Conservation (phyloP, 2,888 invertebrate genomes). For the Tholera decimalis region DNA sequence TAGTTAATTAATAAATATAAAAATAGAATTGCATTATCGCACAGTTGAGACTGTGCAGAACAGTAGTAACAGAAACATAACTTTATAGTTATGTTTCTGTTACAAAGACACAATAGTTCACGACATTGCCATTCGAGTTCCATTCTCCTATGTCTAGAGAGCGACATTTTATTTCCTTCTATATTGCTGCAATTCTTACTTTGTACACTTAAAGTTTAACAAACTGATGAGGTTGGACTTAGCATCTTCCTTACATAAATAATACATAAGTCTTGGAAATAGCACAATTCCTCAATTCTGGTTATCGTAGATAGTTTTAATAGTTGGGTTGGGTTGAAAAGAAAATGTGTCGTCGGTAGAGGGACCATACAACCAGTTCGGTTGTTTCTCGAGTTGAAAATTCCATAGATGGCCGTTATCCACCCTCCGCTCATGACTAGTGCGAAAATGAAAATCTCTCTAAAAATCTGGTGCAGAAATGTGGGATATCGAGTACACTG, state of each 20-base stretch:
- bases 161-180: conserved; percentile 36
- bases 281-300: neutral
- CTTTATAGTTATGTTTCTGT: conserved; percentile 30
- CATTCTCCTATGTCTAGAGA: conserved; percentile 19
- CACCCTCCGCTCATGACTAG: no score
- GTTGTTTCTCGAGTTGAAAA: no score
- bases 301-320: neutral
- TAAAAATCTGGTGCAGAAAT: no score
- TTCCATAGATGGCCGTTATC: no score
- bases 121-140: conserved; percentile 35
- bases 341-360: no score
- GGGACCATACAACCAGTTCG: no score
- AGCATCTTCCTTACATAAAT: neutral
- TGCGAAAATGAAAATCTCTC: no score
- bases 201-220: neutral
- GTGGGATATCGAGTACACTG: no score
- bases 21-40: conserved; percentile 10
- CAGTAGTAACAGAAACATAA: no score
- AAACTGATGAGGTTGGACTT: conserved; percentile 2
- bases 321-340: neutral
- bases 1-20: no score
- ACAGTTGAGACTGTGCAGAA: conserved; percentile 7
- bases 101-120: conserved; percentile 31
- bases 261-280: neutral
- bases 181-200: neutral